phyloP scores from a whole-genome alignment of 2,113 vertebrate genomes.

The Serilophus lunatus region DNA sequence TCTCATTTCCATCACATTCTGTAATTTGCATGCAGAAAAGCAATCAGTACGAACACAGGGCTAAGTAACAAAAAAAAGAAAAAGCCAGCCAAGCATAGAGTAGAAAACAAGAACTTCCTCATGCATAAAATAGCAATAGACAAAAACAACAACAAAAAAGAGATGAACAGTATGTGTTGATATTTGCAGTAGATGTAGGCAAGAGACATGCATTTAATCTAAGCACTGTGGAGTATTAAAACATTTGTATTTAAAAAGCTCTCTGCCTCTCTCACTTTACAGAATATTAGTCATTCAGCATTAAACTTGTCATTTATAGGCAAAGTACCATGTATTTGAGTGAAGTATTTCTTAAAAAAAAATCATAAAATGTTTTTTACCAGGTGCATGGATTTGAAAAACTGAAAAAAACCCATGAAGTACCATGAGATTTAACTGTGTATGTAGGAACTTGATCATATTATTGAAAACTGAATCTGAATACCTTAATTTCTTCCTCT shows the following conservation, averaged over 20 bases:
- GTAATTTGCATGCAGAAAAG: conserved; percentile 78
- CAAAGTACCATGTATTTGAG: conserved; percentile 2
- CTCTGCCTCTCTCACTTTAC: neutral
- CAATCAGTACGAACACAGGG: conserved; percentile 71
- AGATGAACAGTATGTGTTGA: conserved; percentile 54
- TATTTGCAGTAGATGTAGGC: conserved; percentile 57
- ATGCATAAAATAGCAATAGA: conserved; percentile 77
- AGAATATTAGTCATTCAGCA: conserved; percentile 33
- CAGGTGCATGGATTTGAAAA: neutral
- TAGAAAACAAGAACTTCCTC: conserved; percentile 70
- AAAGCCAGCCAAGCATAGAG: conserved; percentile 72
- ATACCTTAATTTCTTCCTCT: neutral
- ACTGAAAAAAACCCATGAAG: neutral
- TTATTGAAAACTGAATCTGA: neutral
- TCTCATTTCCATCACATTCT: conserved; percentile 72
- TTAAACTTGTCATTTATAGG: conserved; percentile 2
- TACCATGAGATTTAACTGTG: neutral
- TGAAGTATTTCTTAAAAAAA: neutral
- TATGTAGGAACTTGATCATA: neutral
- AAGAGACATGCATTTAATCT: conserved; percentile 68
- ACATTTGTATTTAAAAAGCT: conserved; percentile 48
- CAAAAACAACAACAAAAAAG: conserved; percentile 35
- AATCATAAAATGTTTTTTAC: neutral
- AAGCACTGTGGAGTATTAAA: conserved; percentile 34
- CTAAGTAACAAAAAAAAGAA: conserved; percentile 56